Conservation (phyloP, 30 jellyfish, hydroid and myxozoan species). For the Haliclystus octoradiatus region DNA sequence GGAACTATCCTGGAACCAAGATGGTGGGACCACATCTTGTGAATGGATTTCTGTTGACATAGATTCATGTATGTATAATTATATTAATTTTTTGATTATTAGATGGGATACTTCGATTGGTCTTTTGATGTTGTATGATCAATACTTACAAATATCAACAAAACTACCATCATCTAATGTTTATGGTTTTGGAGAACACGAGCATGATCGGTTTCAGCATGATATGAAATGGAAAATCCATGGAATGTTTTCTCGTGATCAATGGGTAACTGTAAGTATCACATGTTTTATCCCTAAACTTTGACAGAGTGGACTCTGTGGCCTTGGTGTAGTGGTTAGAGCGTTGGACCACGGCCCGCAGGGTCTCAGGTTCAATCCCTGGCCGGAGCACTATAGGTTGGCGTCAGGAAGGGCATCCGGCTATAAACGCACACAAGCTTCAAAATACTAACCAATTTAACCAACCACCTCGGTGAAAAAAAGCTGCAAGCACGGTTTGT, state of each 20-base stretch:
- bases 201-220: slow-evolving; percentile 47
- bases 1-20: no score
- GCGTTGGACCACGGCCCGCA: no score
- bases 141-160: slow-evolving; percentile 76
- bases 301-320: not conserved
- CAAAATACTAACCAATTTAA: no score
- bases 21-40: no score
- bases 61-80: not conserved
- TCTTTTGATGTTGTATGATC: slow-evolving; percentile 69
- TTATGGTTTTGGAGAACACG: slow-evolving; percentile 93
- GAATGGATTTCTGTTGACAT: not conserved
- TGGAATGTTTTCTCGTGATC: slow-evolving; percentile 80
- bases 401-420: no score
- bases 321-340: no score
- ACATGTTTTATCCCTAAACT: not conserved
- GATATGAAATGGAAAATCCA: slow-evolving; percentile 68
- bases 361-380: no score
- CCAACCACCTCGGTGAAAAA: no score
- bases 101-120: slow-evolving; percentile 85
- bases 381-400: no score
- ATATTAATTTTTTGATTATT: not conserved
- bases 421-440: no score
- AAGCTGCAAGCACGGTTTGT: no score
- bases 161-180: slow-evolving; percentile 54
- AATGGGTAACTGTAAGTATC: slow-evolving; percentile 52